Evolutionary conservation across 1,140 invertebrate genomes (phyloP), one percentile per base, ranked within the genome.

Genomic region (Pissodes strobi): DNA sequence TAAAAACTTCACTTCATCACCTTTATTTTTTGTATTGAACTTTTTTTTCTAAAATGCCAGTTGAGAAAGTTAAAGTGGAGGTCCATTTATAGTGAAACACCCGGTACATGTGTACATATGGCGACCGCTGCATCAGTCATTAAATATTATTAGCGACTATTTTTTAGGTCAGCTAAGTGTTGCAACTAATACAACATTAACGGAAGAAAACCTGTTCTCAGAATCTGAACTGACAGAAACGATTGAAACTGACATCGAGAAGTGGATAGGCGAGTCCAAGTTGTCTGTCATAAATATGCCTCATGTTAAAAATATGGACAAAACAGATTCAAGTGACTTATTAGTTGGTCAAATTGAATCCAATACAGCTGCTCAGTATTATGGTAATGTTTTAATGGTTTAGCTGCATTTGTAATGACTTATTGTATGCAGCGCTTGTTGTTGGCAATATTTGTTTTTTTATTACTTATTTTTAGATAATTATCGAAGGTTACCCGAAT

Each of bases 81-180:
- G n/a, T n/a, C n/a, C n/a, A n/a, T n/a, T n/a, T n/a, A n/a, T n/a
- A n/a, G n/a, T n/a, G n/a, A n/a, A n/a, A n/a, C n/a, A n/a, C n/a
- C n/a, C n/a, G n/a, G 17, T 12, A 22, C 25, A 22, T 21, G 10
- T 4, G 5, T 34, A 6, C 5, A 6, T 34, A 5, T 34, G 5
- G 30, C 30, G n/a, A n/a, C n/a, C n/a, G n/a, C n/a, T n/a, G n/a
- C n/a, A n/a, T 43, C 5, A 43, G 45, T 46, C 21, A 39, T 15
- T 2, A 10, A 15, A 53, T 27, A 34, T 38, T n/a, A 13, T 59
- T 46, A 15, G 13, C 1, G 15, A 30, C 8, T 18, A 18, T 27
- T 71, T 76, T 55, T 63, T 61, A 74, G 74, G 74, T 70, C 76
- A 74, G 70, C 71, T 79, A 30, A 81, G 77, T 70, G 73, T 71